Evolutionary conservation across 2,888 invertebrate species (phyloP), one percentile per base, ranked within the genome.

Genomic region (Cantharis nigra): DNA sequence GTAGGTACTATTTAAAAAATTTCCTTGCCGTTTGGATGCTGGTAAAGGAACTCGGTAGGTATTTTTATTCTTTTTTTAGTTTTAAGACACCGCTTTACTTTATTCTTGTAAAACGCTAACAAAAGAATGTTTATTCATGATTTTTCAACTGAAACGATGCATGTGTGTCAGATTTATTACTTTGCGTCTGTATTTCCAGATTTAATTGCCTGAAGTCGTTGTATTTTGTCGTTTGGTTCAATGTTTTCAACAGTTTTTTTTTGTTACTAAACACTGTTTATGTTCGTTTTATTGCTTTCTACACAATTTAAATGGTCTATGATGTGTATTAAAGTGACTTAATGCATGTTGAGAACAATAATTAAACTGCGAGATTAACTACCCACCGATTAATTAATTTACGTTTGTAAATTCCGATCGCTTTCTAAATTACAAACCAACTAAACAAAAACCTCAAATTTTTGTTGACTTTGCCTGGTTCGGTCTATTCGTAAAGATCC

Each of bases 401-500:
- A 49, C 49, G 28, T 69, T 75, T 62, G 23, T 64, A 72, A 76
- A 76, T 71, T 76, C 62, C 72, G 23, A 65, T 76, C 63, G 28
- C 23, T 10, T 65, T 20, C 20, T 26, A 67, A 67, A 67, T 67
- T 67, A 67, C 65, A n/a, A 67, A 23, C 26, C 26, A 14, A 13
- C 65, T 67, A 67, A 67, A 67, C 65, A 67, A 18, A 76, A 76
- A 70, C 72, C 73, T 73, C 63, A 63, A 71, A 75, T 71, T 75
- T 70, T 71, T 49, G 63, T 63, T 62, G 74, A 63, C 72, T 69
- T 49, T 70, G 65, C 64, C 70, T 49, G 62, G 67, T 69, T 69
- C 74, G 64, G 75, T 72, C 70, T 72, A 69, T 71, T 67, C 71
- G 65, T 76, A 72, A 78, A 81, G 83, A 83, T 83, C 83, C 81